Conservation (phyloP, 2,888 invertebrate genomes). For the Ochropacha duplaris region DNA sequence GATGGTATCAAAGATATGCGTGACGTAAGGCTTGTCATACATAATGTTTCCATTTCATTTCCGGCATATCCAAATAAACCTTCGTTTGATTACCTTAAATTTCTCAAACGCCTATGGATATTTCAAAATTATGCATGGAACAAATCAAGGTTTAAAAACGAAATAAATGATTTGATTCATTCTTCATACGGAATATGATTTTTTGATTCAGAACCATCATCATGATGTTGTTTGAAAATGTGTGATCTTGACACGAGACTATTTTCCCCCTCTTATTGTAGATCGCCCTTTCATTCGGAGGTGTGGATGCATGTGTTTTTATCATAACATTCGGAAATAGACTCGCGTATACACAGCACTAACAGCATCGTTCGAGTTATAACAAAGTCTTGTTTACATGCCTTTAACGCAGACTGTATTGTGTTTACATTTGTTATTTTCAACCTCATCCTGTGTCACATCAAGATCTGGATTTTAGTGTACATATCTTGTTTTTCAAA, state of each 20-base stretch:
- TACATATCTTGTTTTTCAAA: neutral
- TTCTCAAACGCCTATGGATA: neutral
- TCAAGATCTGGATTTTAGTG: neutral
- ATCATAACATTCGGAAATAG: constrained; percentile 6
- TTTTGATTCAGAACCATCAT: neutral
- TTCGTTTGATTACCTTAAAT: neutral
- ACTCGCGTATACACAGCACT: neutral
- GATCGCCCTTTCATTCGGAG: neutral
- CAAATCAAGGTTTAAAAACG: too few relatives aligned
- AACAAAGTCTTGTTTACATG: constrained; percentile 7
- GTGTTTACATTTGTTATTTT: constrained; percentile 2
- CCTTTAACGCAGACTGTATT: neutral
- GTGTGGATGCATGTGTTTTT: constrained; percentile 2
- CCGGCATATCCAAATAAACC: neutral
- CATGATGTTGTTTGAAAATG: neutral
- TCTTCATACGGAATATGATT: too few relatives aligned
- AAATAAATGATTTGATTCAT: too few relatives aligned
- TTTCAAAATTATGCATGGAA: neutral
- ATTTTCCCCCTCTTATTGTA: neutral
- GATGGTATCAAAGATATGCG: neutral
- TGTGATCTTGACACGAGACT: neutral
- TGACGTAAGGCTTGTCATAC: neutral
- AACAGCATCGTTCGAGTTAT: constrained; percentile 1
- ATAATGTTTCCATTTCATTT: neutral
- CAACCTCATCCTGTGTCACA: constrained; percentile 1